Base-by-base conservation (phyloP, 1,140 invertebrate species). In the Sitodiplosis mosellana region DNA sequence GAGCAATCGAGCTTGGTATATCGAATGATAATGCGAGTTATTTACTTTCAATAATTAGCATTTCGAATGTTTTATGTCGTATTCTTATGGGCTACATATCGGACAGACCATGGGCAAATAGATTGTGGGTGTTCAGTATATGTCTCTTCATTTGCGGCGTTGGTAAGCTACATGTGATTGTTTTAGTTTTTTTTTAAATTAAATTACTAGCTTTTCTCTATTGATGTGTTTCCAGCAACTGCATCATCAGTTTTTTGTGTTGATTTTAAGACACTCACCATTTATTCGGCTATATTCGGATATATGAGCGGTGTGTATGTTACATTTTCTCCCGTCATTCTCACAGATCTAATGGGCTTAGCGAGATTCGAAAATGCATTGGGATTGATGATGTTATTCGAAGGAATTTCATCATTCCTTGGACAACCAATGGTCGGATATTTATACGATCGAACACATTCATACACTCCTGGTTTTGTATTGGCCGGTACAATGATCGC, bases 241-340 rank as follows among this genome's bases (percentile, higher is more conserved):
- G 76, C 77, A 15, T 58, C 87, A 51, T 81, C 81, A 58, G 76
- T 79, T 48, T 75, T 80, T 36, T 87, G 83, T 56, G 60, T 58
- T 36, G 74, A 74, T 49, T 89, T 86, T 56, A 60, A 66, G 44
- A 69, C 75, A 2, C 71, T 93, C 48, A 72, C 76, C 10, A 46
- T 83, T n/a, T 94, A 89, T 64, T 76, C 81, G 15, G 70, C 71
- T 3, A 67, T 80, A 1, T 96, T 85, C 63, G 91, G 91, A 22
- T 80, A 87, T 51, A 88, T 86, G 1, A 87, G 87, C 52, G 90
- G 89, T 48, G 89, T 87, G 20, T 94, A 93, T 61, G 89, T 93
- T 4, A 87, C 88, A 5, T 70, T 95, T 12, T 95, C 91, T 4
- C 91, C 86, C 7, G 87, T 90, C 3, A 85, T 90, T 46, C 65